Conservation (phyloP, 2,113 vertebrate species). For the Lophochroa leadbeateri region DNA sequence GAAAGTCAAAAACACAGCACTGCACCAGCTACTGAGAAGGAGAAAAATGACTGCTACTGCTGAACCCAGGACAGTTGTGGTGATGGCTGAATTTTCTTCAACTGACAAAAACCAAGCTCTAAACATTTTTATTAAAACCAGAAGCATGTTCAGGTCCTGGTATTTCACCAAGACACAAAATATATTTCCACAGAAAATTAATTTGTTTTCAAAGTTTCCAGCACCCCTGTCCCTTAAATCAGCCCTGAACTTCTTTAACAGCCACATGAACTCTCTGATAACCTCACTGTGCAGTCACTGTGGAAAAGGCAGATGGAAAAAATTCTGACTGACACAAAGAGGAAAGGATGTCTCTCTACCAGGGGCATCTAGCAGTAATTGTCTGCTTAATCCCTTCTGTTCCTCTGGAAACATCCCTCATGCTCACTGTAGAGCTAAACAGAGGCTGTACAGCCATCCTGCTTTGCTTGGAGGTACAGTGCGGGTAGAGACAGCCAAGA, state of each 20-base stretch:
- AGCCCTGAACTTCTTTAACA: conserved; percentile 15
- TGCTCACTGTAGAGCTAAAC: background rate
- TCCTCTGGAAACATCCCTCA: background rate
- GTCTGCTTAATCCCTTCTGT: background rate
- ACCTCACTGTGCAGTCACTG: background rate
- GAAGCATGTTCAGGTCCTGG: background rate
- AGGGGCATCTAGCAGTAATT: background rate
- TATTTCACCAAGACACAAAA: conserved; percentile 49
- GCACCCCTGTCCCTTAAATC: background rate
- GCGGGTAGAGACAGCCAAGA: background rate
- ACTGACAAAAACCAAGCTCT: conserved; percentile 18
- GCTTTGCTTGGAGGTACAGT: background rate
- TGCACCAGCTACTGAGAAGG: background rate
- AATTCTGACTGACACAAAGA: background rate
- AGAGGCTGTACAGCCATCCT: background rate
- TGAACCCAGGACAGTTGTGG: background rate
- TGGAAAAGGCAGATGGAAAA: conserved; percentile 24
- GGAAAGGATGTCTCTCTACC: background rate
- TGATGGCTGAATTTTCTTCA: conserved; percentile 1
- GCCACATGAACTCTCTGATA: conserved; percentile 35
- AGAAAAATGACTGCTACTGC: background rate
- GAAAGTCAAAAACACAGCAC: background rate
- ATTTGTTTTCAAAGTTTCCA: conserved; percentile 48
- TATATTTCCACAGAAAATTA: conserved; percentile 56
- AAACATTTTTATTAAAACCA: conserved; percentile 62